Base-by-base conservation (phyloP, 2,797 vertebrate species). In the Sardinella longiceps region DNA sequence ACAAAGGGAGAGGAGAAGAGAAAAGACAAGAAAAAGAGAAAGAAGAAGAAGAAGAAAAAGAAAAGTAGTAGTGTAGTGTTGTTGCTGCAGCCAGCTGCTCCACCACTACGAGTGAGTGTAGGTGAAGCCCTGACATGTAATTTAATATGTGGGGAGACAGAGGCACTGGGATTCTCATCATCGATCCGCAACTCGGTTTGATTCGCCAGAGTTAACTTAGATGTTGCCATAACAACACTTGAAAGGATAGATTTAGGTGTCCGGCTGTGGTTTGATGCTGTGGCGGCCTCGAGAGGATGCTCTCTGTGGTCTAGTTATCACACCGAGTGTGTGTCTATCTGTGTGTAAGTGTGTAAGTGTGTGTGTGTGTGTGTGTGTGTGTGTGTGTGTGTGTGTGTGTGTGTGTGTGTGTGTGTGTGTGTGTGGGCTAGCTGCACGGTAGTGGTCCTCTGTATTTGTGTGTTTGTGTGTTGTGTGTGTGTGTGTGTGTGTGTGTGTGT, bases 191-290 rank as follows among this genome's bases (percentile, higher is more conserved):
- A 87, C 77, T 46, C 56, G 45, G 80, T 86, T 86, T 88, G 51
- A 84, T 87, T 88, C 85, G 80, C 83, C 23, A 45, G 45, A 84
- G 82, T 87, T 87, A 86, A 87, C 80, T 86, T 88, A 60, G 84
- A 87, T 87, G 89, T 90, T 90, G 90, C 89, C 88, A 91, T 91
- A 88, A 88, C 87, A 89, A 91, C 89, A 89, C 84, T 84, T 87
- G 84, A 88, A 89, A 86, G 86, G 83, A 48, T 80, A 85, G 88
- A 85, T 88, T 89, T 89, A 86, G 85, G 82, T 84, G 70, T 83
- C 63, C 82, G 81, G 82, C 56, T 80, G 60, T 30, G 66, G 66
- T 74, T 74, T 74, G 66, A 74, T 74, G 66, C 30, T 74, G 66
- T 74, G 66, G 30, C 18, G 30, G 30, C 66, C 66, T 74, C 66